Evolutionary conservation across 1,140 invertebrate species (phyloP), one percentile per base, ranked within the genome.

Genomic region (Drosophila virilis): DNA sequence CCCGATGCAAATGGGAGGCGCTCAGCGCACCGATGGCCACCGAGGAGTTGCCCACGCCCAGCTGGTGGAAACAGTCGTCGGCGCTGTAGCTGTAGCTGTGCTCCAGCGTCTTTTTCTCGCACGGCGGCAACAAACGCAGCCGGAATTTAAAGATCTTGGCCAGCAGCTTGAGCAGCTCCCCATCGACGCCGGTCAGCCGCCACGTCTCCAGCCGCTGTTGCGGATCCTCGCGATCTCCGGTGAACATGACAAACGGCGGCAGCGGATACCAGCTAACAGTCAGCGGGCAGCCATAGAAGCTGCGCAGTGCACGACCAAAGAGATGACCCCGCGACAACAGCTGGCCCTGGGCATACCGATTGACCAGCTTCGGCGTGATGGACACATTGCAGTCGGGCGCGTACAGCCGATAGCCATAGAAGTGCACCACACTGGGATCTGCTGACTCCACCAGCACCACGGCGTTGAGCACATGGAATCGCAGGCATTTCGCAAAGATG

Each of bases 21-120:
- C 84, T 88, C 51, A 89, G 57, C 1, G 84, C 83, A 0, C 84
- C 84, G 8, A 88, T 88, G 28, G 78, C 58, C 40, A 89, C 59
- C 9, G 80, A 72, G 6, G 83, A 79, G 7, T 48, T 40, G 4
- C 22, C 10, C 0, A 28, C 10, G 1, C 46, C 48, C 46, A 86
- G 43, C 72, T 88, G 64, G 4, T 70, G 54, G 38, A 88, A 71
- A 17, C 83, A 86, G 42, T 78, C 65, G 8, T 38, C 32, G 57
- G 57, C 42, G 8, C 61, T 48, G 28, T 58, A 46, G 7, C 58
- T 43, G 35, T 65, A 50, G 2, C 33, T 6, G 5, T 37, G 35
- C 8, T 46, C 12, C 10, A 35, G 40, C 3, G 32, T 37, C 4
- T 13, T 42, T 50, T 81, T 78, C 4, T 54, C 13, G 17, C 85